Evolutionary conservation across 2,888 invertebrate species (phyloP).

Genomic region (Habroteleia sp.): DNA sequence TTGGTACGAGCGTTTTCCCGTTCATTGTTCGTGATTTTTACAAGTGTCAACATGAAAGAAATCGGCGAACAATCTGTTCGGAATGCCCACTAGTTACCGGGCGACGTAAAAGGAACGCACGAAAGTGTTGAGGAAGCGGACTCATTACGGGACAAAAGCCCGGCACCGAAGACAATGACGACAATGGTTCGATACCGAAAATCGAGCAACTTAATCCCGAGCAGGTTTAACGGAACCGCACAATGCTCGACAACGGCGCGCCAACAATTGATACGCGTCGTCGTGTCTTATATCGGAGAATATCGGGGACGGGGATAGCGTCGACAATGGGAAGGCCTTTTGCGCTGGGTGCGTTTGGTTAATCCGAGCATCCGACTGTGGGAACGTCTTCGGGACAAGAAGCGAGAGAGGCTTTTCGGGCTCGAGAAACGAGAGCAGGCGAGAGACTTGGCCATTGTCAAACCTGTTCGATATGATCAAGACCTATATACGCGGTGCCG

Average conservation of each 20-base stretch:
- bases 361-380: slow-evolving; percentile 72
- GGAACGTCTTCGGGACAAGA: slow-evolving; percentile 69
- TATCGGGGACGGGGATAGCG: slow-evolving; percentile 70
- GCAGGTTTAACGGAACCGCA: slow-evolving; percentile 66
- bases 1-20: too few relatives aligned
- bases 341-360: slow-evolving; percentile 69
- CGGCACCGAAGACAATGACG: slow-evolving; percentile 49
- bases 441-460: slow-evolving; percentile 68
- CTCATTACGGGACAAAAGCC: slow-evolving; percentile 52
- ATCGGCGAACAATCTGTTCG: slow-evolving; percentile 48
- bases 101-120: slow-evolving; percentile 37
- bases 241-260: slow-evolving; percentile 67
- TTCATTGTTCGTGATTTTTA: slow-evolving; percentile 38
- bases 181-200: slow-evolving; percentile 61
- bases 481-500: slow-evolving; percentile 69
- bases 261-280: slow-evolving; percentile 73
- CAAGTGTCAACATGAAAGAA: slow-evolving; percentile 42
- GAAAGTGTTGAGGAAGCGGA: slow-evolving; percentile 46
- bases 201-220: slow-evolving; percentile 72
- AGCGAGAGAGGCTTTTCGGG: slow-evolving; percentile 40
- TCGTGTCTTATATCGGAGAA: slow-evolving; percentile 74
- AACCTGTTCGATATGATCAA: slow-evolving; percentile 73
- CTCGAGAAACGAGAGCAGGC: slow-evolving; percentile 45
- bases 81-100: slow-evolving; percentile 22
- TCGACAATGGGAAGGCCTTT: slow-evolving; percentile 73